These are phyloP conservation scores for Graphium colonna DNA, from an alignment of 2,888 invertebrate species.

Conservation along the genomic window DNA sequence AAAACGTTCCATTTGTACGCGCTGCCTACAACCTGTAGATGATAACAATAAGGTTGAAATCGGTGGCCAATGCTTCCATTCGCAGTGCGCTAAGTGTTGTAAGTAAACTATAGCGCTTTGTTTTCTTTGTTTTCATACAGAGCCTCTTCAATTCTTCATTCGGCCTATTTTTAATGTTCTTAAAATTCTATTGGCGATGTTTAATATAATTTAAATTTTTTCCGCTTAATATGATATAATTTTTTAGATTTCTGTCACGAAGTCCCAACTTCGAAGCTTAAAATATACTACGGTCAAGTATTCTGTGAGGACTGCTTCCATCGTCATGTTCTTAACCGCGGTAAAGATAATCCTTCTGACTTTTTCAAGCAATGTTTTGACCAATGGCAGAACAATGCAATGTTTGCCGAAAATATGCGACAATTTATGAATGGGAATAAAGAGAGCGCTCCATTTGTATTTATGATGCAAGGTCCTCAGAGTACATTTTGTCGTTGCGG, in stretches of 20 bases:
- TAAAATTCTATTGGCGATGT: background rate
- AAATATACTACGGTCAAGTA: conserved; percentile 70
- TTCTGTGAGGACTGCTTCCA: conserved; percentile 70
- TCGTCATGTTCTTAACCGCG: conserved; percentile 52
- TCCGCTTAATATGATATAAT: background rate
- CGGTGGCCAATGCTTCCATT: conserved; percentile 61
- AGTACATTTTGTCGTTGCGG: conserved; percentile 56
- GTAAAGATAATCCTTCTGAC: conserved; percentile 58
- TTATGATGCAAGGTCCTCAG: conserved; percentile 58
- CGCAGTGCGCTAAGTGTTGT: conserved; percentile 66
- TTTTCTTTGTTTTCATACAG: background rate
- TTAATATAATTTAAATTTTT: background rate
- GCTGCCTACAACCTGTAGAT: conserved; percentile 58
- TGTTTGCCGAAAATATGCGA: conserved; percentile 57
- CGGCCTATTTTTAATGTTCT: background rate
- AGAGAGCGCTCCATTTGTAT: conserved; percentile 52
- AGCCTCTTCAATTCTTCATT: too few species aligned
- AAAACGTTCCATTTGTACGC: conserved; percentile 56
- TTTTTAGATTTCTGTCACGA: conserved; percentile 57
- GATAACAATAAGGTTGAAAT: conserved; percentile 50
- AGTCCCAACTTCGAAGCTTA: conserved; percentile 52
- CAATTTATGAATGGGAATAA: conserved; percentile 55
- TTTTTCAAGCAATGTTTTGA: conserved; percentile 67
- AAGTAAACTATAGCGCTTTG: conserved; percentile 42
- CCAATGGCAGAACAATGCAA: conserved; percentile 61